Base-by-base conservation (phyloP, 2,797 vertebrate species). In the Prunella strophiata region DNA sequence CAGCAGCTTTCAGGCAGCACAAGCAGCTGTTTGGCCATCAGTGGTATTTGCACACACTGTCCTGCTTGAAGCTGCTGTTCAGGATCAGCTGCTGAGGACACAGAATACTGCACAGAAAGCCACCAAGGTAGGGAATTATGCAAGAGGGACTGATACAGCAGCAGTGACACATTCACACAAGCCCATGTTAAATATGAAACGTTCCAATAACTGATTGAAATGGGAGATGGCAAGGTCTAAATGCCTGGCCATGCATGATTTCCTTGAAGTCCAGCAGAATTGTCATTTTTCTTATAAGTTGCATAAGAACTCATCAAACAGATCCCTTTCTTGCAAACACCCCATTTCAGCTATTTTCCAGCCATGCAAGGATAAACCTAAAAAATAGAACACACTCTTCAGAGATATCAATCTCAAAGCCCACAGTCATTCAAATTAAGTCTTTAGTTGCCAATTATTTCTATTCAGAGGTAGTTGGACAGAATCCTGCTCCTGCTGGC, bases 241-340 rank as follows among this genome's bases (percentile, higher is more conserved):
- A 70, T 47, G 17, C 61, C 38, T 45, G 13, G 5, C 47, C 5
- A 3, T n/a, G 27, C 0, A 0, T 13, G n/a, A 29, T 57, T n/a
- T 23, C n/a, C n/a, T 61, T 71, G 17, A 47, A 70, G 43, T 42
- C 43, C 26, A 78, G 20, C 36, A 78, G 57, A 89, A 55, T 21
- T 51, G 20, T 27, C 2, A 19, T 77, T 92, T 89, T 66, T 65
- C 47, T 61, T 26, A 3, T 26, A 40, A 57, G 34, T 11, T 72
- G 7, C 40, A 1, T 45, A 55, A 36, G 34, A 85, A 16, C 13
- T 40, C 1, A 10, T 54, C 59, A 73, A 65, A 55, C 17, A 65
- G 20, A 78, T 47, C 17, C 26, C 2, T 78, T 21, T 84, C 34
- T 48, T 71, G 27, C n/a, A 51, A 78, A n/a, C 34, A 36, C 7